These are phyloP conservation scores for Aptenodytes patagonicus DNA, from an alignment of 2,113 vertebrate genomes.

Conservation along the genomic window DNA sequence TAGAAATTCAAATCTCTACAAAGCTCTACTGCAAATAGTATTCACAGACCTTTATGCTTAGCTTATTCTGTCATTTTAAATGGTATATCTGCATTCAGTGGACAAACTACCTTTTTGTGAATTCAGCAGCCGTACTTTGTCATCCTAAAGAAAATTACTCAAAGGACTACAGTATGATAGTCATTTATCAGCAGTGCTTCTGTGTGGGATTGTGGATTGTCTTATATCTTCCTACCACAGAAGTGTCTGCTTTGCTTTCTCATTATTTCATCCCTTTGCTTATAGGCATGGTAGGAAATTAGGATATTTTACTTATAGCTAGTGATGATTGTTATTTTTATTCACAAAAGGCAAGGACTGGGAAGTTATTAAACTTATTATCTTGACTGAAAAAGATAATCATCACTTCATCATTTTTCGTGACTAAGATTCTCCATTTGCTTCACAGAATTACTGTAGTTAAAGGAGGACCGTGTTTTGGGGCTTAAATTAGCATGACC, in stretches of 20 bases:
- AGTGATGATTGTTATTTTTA: slow-evolving; percentile 34
- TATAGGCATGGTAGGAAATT: slow-evolving; percentile 33
- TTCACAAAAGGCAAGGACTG: not conserved
- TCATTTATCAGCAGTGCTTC: slow-evolving; percentile 13
- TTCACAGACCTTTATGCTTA: not conserved
- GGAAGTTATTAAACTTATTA: slow-evolving; percentile 53
- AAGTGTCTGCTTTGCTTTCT: slow-evolving; percentile 35
- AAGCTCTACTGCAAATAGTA: not conserved
- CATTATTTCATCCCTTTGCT: slow-evolving; percentile 36
- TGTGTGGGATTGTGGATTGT: not conserved
- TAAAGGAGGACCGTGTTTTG: slow-evolving; percentile 6
- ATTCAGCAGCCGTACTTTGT: slow-evolving; percentile 31
- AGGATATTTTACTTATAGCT: slow-evolving; percentile 35
- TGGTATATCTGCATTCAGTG: not conserved
- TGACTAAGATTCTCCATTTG: slow-evolving; percentile 22
- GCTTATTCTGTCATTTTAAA: not conserved
- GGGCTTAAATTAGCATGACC: slow-evolving; percentile 34
- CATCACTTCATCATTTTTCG: slow-evolving; percentile 26
- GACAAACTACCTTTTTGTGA: slow-evolving; percentile 3
- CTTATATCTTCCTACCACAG: slow-evolving; percentile 39
- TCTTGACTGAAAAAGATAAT: slow-evolving; percentile 46
- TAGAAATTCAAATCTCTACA: slow-evolving; percentile 27
- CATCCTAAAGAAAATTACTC: slow-evolving; percentile 32
- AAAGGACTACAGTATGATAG: slow-evolving; percentile 10
- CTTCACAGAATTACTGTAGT: slow-evolving; percentile 30